Percentiles rank a stretch among this genome's conserved stretches.
Evolutionary conservation across 1,140 invertebrate genomes (phyloP).

Genomic region (Ladona fulva): DNA sequence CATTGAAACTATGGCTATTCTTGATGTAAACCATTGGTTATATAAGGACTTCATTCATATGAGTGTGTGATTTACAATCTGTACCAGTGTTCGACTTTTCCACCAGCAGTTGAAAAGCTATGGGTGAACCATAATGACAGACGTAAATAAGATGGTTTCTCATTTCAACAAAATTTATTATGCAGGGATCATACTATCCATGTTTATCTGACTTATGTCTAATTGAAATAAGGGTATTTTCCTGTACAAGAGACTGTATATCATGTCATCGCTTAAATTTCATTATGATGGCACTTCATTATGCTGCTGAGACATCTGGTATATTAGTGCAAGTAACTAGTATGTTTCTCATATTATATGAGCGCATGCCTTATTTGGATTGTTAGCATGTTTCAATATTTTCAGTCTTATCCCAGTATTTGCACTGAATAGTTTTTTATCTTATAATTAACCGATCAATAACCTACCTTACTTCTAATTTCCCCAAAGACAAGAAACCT

Average conservation of each 20-base stretch:
- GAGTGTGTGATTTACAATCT: neutral
- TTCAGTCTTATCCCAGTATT: constrained; percentile 1
- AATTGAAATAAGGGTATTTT: neutral
- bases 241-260: neutral
- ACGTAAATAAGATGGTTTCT: neutral
- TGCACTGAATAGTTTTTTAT: constrained; percentile 10
- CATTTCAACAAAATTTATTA: neutral
- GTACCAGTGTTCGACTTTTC: no score
- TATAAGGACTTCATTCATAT: neutral
- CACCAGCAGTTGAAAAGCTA: no score
- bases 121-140: no score
- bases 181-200: neutral
- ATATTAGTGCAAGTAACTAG: neutral
- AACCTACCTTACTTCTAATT: neutral
- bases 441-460: neutral
- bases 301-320: neutral
- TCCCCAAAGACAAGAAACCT: neutral
- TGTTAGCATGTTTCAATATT: neutral
- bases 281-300: neutral
- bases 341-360: neutral
- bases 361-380: neutral
- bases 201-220: neutral
- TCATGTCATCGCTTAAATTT: neutral
- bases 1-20: neutral
- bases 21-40: neutral